Evolutionary conservation across 2,113 vertebrate species (phyloP).

Genomic region (Loxodonta africana): DNA sequence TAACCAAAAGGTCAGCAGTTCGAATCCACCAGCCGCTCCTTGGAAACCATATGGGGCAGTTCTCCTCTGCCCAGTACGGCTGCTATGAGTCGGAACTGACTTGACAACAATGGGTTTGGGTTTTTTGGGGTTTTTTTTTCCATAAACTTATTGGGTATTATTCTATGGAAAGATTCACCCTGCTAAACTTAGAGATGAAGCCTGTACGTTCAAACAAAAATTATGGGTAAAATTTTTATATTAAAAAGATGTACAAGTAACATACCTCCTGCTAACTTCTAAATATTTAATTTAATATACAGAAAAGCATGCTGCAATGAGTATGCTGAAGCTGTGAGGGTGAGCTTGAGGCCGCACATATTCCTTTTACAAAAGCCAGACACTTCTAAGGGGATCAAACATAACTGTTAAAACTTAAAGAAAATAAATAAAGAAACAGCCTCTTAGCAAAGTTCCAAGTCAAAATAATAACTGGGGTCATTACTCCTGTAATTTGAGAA

Average conservation of each 20-base stretch:
- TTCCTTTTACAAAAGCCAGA: not conserved
- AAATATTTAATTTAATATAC: not conserved
- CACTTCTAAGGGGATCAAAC: conserved; percentile 6
- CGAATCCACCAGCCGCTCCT: too few species aligned
- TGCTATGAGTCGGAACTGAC: too few species aligned
- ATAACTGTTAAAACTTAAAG: not conserved
- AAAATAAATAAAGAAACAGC: not conserved
- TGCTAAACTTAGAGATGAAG: conserved; percentile 59
- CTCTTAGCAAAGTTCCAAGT: conserved; percentile 1
- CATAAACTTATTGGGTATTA: conserved; percentile 2
- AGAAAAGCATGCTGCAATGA: not conserved
- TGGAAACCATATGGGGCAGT: too few species aligned
- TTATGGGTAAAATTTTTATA: conserved; percentile 20
- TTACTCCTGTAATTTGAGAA: not conserved
- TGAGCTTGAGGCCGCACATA: not conserved
- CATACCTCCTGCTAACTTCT: not conserved
- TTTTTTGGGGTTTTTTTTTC: not conserved
- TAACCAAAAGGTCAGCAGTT: too few species aligned
- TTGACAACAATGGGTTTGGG: too few species aligned
- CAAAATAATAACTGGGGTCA: conserved; percentile 6
- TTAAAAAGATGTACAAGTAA: not conserved
- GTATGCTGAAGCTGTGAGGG: not conserved
- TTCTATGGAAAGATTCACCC: conserved; percentile 8
- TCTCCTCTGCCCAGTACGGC: too few species aligned
- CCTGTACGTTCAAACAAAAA: conserved; percentile 42